phyloP scores from a whole-genome alignment of 2,113 vertebrate genomes.

The Acanthochromis polyacanthus region DNA sequence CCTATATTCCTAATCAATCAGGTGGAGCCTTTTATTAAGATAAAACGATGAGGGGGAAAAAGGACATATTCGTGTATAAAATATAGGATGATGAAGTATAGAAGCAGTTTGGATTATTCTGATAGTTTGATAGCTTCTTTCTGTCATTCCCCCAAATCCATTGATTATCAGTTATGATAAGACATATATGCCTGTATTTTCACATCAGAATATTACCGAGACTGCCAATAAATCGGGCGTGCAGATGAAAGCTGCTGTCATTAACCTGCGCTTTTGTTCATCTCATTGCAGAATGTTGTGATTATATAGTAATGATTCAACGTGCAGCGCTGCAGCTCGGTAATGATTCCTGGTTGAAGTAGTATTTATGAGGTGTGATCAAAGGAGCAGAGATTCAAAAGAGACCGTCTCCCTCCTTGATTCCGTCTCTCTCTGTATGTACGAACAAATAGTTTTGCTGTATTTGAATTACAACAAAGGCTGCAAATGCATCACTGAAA shows the following conservation, averaged over 20 bases:
- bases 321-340: neutral
- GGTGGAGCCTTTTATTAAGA: neutral
- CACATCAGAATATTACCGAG: neutral
- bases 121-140: too few relatives aligned
- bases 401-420: neutral
- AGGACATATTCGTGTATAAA: too few relatives aligned
- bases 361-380: neutral
- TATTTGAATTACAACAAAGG: neutral
- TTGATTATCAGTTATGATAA: too few relatives aligned
- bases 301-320: neutral
- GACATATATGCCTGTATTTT: neutral
- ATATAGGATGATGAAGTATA: too few relatives aligned
- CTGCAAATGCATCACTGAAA: neutral
- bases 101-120: too few relatives aligned
- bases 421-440: neutral
- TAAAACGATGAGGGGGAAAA: too few relatives aligned
- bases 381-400: neutral
- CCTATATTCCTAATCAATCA: neutral
- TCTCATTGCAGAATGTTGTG: neutral
- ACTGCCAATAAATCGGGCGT: neutral
- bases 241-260: neutral
- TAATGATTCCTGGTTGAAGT: neutral
- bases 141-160: too few relatives aligned
- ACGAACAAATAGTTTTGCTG: neutral
- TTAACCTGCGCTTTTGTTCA: neutral